Percentiles rank a stretch among this genome's conserved stretches.
Evolutionary conservation across 1,140 invertebrate species (phyloP).

Genomic region (Drosophila tani): DNA sequence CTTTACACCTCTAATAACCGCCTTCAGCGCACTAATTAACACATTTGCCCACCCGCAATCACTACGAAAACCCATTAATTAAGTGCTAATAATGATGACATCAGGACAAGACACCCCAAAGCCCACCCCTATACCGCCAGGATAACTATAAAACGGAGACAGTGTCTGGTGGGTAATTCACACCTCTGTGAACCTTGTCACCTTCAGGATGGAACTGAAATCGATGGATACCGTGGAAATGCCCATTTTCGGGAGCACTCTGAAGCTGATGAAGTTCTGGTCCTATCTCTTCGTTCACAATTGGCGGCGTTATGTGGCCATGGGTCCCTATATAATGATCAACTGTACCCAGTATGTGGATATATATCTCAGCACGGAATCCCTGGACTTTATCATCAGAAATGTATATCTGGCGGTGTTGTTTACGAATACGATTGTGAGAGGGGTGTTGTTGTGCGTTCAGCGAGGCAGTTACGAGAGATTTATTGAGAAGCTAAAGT

Average conservation of each 20-base stretch:
- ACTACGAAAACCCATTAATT: constrained; percentile 45
- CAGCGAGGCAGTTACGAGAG: constrained; percentile 61
- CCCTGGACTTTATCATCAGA: constrained; percentile 71
- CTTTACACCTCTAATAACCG: constrained; percentile 54
- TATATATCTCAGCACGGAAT: constrained; percentile 70
- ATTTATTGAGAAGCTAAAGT: constrained; percentile 54
- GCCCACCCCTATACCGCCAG: background rate
- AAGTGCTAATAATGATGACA: constrained; percentile 50
- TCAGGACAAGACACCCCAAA: constrained; percentile 3
- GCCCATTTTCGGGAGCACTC: constrained; percentile 63
- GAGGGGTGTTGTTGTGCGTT: constrained; percentile 60
- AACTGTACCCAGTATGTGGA: constrained; percentile 75
- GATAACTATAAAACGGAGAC: constrained; percentile 26
- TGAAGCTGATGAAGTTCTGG: constrained; percentile 77
- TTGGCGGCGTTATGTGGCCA: constrained; percentile 72
- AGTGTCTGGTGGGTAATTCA: background rate
- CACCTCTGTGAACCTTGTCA: constrained; percentile 3
- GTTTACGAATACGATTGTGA: constrained; percentile 67
- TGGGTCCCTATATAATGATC: constrained; percentile 62
- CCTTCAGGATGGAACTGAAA: constrained; percentile 38
- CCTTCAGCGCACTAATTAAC: constrained; percentile 49
- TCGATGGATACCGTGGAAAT: constrained; percentile 62
- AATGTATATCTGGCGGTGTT: constrained; percentile 73
- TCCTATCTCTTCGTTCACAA: constrained; percentile 75
- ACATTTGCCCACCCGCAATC: constrained; percentile 40